Base-by-base conservation (phyloP, 2,888 invertebrate genomes). In the Catocala nupta region DNA sequence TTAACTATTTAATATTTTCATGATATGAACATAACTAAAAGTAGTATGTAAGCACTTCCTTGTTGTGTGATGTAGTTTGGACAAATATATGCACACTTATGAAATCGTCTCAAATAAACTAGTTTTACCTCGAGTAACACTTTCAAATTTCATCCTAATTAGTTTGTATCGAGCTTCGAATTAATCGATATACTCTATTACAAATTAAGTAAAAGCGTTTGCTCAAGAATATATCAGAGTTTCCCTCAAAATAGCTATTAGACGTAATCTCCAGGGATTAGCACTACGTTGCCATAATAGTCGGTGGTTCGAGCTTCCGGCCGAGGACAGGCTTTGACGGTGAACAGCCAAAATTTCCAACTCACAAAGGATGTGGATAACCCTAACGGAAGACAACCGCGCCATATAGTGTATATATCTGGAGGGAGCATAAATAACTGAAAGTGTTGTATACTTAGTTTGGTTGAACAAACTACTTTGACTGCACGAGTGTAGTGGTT, bases 311-410 rank as follows among this genome's bases (percentile, higher is more conserved):
- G 60, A 68, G 77, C 81, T 80, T 87, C 87, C 88, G 86, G 82
- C 81, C 83, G 71, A 80, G 62, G 71, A 71, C 72, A 76, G 77
- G 75, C 80, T 78, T 65, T 73, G 77, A 78, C 75, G 70, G 77
- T 63, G 75, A 44, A 78, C 71, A 76, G 66, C 73, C 75, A 70
- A 83, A 84, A 83, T 82, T 81, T 80, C 73, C 65, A 75, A 73
- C 81, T 80, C 71, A 76, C 83, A 84, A 79, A 84, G 87, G 87
- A 86, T 83, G 85, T 80, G 87, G 86, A 75, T 68, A 72, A 72
- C 78, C 80, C 50, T 57, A 75, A 71, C 81, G 81, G 81, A 84
- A 83, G 78, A 70, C 68, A 52, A 49, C 57, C 57, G 34, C 34
- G 36, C 55, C 52, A 62, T 55, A 13, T 56, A 34, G 67, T 10